Evolutionary conservation across 2,888 invertebrate genomes (phyloP).

Genomic region (Harmothoe impar): DNA sequence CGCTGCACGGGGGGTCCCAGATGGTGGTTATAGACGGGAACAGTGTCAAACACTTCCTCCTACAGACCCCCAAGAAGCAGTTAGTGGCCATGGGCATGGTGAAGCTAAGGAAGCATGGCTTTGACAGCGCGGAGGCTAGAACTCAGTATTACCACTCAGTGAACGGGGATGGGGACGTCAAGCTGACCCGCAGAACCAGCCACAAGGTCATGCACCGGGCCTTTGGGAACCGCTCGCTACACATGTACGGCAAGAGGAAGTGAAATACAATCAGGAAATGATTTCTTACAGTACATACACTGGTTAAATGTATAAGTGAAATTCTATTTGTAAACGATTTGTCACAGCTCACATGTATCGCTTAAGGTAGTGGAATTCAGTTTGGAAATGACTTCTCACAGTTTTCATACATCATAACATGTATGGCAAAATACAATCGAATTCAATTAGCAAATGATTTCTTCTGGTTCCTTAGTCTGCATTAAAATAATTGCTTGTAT

Average conservation of each 20-base stretch:
- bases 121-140: background rate
- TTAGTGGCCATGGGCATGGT: conserved; percentile 33
- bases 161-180: background rate
- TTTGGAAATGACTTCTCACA: too few relatives aligned
- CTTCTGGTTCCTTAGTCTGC: too few relatives aligned
- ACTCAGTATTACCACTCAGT: conserved; percentile 2
- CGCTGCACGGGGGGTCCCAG: conserved; percentile 25
- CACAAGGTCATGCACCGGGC: background rate
- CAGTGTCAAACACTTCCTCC: conserved; percentile 42
- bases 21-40: conserved; percentile 23
- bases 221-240: background rate
- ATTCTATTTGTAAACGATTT: too few relatives aligned
- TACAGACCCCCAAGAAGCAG: conserved; percentile 32
- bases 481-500: too few relatives aligned
- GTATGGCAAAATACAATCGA: too few relatives aligned
- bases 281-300: too few relatives aligned
- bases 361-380: too few relatives aligned
- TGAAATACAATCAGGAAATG: background rate
- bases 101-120: background rate
- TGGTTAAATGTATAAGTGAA: too few relatives aligned
- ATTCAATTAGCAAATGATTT: too few relatives aligned
- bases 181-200: background rate
- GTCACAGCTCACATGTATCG: too few relatives aligned
- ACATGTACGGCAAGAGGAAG: background rate
- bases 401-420: too few relatives aligned